Evolutionary conservation across 2,888 invertebrate genomes (phyloP).

Genomic region (Xestia c-nigrum): DNA sequence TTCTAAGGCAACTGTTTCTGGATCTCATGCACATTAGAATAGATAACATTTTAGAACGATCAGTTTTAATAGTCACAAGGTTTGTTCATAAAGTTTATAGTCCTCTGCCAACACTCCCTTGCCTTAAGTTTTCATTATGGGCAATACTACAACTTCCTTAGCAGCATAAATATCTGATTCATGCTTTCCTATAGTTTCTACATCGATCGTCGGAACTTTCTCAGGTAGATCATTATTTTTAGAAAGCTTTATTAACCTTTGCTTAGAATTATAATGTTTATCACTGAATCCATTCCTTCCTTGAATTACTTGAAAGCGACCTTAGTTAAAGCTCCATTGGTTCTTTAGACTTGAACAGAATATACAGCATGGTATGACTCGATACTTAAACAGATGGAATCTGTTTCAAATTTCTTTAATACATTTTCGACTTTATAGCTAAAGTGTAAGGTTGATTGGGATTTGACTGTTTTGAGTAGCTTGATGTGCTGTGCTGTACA

Average conservation of each 20-base stretch:
- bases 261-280: constrained; percentile 21
- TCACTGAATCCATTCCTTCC: background rate
- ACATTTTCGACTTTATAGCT: too few species aligned
- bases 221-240: constrained; percentile 13
- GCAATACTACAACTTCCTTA: constrained; percentile 38
- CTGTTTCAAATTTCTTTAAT: too few species aligned
- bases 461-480: too few species aligned
- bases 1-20: background rate
- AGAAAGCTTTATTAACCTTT: constrained; percentile 33
- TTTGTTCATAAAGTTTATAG: constrained; percentile 7
- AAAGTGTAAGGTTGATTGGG: too few species aligned
- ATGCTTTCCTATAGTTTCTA: constrained; percentile 33
- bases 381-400: too few species aligned
- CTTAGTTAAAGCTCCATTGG: background rate
- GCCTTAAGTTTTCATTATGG: background rate
- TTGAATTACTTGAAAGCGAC: constrained; percentile 16
- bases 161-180: constrained; percentile 33
- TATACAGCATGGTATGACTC: background rate
- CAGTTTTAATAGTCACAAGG: background rate
- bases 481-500: too few species aligned
- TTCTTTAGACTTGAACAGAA: background rate
- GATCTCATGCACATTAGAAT: background rate
- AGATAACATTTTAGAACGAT: background rate
- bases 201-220: constrained; percentile 15
- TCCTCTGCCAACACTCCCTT: background rate